phyloP scores from a whole-genome alignment of 2,888 invertebrate species.

The Hyposoter didymator region DNA sequence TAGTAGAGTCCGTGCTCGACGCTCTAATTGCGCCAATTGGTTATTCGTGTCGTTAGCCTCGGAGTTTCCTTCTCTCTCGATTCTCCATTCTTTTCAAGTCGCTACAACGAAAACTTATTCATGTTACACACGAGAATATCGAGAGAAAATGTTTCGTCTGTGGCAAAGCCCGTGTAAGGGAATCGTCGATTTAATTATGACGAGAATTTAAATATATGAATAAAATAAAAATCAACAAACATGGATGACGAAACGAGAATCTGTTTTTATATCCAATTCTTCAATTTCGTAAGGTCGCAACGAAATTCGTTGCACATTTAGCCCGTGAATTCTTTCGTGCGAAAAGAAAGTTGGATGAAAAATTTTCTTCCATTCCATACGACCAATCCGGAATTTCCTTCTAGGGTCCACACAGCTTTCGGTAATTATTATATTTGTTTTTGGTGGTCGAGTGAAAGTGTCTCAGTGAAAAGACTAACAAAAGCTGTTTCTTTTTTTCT shows the following conservation, averaged over 20 bases:
- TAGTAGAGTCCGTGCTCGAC: conserved; percentile 43
- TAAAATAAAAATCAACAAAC: not conserved
- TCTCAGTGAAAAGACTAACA: not conserved
- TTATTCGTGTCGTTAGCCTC: conserved; percentile 62
- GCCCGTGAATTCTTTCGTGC: not conserved
- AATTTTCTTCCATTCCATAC: not conserved
- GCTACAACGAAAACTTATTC: not conserved
- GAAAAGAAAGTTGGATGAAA: conserved; percentile 4
- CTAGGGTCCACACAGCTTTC: not conserved
- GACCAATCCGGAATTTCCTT: not conserved
- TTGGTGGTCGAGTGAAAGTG: conserved; percentile 3
- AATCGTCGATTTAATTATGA: not conserved
- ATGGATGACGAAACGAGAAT: not conserved
- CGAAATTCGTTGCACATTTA: not conserved
- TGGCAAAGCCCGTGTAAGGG: not conserved
- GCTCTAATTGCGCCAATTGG: conserved; percentile 78
- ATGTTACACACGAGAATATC: not conserved
- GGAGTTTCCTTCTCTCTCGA: conserved; percentile 9
- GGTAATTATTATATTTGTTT: not conserved
- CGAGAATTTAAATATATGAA: not conserved
- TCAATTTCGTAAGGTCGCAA: not conserved
- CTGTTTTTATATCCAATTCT: not conserved
- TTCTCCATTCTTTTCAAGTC: conserved; percentile 34
- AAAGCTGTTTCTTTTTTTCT: conserved; percentile 1
- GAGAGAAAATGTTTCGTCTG: not conserved